Evolutionary conservation across 1,140 invertebrate species (phyloP), one percentile per base, ranked within the genome.

Genomic region (Nasonia giraulti): DNA sequence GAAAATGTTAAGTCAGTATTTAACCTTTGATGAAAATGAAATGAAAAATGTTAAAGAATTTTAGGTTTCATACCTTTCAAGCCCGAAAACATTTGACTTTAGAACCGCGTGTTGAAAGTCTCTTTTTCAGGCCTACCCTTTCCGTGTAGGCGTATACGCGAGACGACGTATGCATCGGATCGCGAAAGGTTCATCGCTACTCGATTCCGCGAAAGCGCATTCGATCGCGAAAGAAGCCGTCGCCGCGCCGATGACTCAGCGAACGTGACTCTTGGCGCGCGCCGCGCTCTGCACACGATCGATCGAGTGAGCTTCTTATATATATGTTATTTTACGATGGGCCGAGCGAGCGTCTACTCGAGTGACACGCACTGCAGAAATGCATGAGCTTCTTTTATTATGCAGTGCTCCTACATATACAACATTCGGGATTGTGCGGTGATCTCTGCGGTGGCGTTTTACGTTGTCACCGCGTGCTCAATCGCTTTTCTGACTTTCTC

Each of bases 191-290:
- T 55, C 50, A 55, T 14, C 17, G 17, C 12, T 20, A 55, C 50
- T 14, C 50, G 23, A 77, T 55, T 78, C 76, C 14, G 44, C 44
- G 23, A 62, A 78, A 62, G 66, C 12, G 31, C 27, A 47, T 11
- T 71, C 20, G 69, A 71, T 31, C 55, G 40, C 27, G 4, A 40
- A 80, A 68, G 55, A 62, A 17, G 37, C 20, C 3, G 23, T 27
- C 17, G n/a, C 71, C 66, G 37, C 40, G 79, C 50, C n/a, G 6
- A 37, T 73, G 40, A 81, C 37, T 81, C 79, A 81, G 66, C 79
- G 68, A 44, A 73, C 79, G 68, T 81, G 68, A 23, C 40, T 81
- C 40, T 80, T 23, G 55, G 17, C 12, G 55, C 55, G 55, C 14
- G 17, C 17, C 2, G 14, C 2, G 17, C 33, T 20, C 33, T 33